Evolutionary conservation across 1,140 invertebrate species (phyloP).

Genomic region (Tetramorium alpestre): DNA sequence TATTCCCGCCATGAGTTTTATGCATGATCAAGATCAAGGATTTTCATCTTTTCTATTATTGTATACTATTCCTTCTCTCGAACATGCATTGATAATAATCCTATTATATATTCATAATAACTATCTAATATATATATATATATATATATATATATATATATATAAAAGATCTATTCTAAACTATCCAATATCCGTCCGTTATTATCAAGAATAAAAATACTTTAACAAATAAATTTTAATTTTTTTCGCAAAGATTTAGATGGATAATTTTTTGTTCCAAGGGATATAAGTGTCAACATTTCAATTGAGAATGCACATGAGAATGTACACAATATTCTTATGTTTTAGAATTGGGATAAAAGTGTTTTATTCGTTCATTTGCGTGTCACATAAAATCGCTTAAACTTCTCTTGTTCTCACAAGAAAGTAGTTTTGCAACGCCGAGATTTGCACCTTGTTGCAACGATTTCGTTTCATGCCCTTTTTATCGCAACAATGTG

Average conservation of each 20-base stretch:
- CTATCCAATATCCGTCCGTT: background rate
- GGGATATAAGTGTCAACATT: background rate
- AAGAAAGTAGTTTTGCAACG: background rate
- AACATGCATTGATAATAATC: background rate
- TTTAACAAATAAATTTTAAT: background rate
- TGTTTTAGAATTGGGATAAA: background rate
- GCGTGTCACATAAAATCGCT: background rate
- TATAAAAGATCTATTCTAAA: background rate
- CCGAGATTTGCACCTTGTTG: background rate
- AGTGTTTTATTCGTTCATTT: background rate
- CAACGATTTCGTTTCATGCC: background rate
- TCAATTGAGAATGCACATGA: background rate
- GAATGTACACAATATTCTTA: background rate
- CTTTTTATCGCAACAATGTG: background rate
- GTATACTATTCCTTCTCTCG: background rate
- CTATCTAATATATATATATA: background rate
- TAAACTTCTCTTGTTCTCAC: background rate
- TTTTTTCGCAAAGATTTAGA: background rate
- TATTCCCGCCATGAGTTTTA: constrained; percentile 19
- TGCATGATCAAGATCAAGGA: constrained; percentile 65
- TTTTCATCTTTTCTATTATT: background rate
- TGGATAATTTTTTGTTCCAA: background rate
- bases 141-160: too few species aligned
- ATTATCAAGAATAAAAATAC: background rate
- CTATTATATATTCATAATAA: background rate